These are phyloP conservation scores for Dryoscopus gambensis DNA, from an alignment of 2,113 vertebrate genomes.

Conservation along the genomic window DNA sequence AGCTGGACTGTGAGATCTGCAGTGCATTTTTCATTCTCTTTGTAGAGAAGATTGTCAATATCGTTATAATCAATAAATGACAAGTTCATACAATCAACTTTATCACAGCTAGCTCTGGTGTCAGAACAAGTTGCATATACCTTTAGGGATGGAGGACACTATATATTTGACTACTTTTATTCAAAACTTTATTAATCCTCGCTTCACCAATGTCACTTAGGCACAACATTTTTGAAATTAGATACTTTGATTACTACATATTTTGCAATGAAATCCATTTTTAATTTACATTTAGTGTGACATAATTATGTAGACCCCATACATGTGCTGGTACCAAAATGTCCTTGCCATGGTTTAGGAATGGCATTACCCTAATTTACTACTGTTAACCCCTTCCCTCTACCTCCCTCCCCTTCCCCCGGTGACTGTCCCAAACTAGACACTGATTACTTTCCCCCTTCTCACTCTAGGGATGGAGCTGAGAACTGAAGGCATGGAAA, in stretches of 20 bases:
- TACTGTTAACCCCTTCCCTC: not conserved
- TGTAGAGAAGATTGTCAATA: not conserved
- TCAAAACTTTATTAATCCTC: not conserved
- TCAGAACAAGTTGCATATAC: not conserved
- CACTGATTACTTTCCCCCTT: rapidly evolving
- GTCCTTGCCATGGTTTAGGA: not conserved
- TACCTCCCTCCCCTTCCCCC: too few relatives aligned
- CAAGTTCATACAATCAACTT: not conserved
- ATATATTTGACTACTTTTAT: not conserved
- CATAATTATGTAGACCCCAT: not conserved
- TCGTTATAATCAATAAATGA: not conserved
- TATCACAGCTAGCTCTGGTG: not conserved
- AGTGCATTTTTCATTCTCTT: not conserved
- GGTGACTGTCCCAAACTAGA: rapidly evolving
- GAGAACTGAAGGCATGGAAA: not conserved
- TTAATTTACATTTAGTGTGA: not conserved
- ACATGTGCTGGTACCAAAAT: not conserved
- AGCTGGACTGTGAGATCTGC: not conserved
- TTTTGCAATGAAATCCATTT: not conserved
- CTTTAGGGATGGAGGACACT: not conserved
- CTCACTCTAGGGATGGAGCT: not conserved
- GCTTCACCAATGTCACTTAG: not conserved
- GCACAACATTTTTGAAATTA: not conserved
- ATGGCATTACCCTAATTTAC: too few relatives aligned
- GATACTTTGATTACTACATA: not conserved